These are phyloP conservation scores for Drosophila sturtevanti DNA, from an alignment of 1,140 invertebrate species.

Conservation along the genomic window DNA sequence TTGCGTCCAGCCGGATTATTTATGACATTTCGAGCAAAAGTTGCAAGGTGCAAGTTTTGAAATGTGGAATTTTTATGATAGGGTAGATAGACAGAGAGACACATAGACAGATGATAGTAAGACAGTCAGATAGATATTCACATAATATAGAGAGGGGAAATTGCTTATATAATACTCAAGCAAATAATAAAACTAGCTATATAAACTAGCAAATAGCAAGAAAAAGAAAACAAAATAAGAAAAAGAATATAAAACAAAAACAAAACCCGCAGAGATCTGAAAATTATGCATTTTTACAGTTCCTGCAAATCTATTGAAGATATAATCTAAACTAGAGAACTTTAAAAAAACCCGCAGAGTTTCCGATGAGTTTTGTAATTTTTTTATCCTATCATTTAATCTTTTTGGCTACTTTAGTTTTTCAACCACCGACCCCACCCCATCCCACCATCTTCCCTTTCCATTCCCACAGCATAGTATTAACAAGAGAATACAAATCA, in stretches of 20 bases:
- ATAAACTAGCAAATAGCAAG: slow-evolving; percentile 41
- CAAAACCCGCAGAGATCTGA: neutral
- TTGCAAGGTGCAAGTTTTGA: slow-evolving; percentile 78
- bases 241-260: neutral
- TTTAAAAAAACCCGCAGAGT: neutral
- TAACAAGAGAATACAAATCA: slow-evolving; percentile 1
- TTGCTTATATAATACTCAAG: slow-evolving; percentile 57
- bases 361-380: neutral
- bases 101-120: neutral
- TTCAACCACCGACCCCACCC: neutral
- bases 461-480: too few relatives aligned
- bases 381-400: neutral
- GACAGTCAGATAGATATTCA: neutral
- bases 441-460: neutral
- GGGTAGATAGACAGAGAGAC: slow-evolving; percentile 28
- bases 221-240: slow-evolving; percentile 25
- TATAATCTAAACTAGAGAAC: neutral
- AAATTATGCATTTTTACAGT: neutral
- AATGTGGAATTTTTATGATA: slow-evolving; percentile 75
- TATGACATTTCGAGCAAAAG: slow-evolving; percentile 75
- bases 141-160: neutral
- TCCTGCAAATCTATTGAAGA: neutral
- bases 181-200: slow-evolving; percentile 14
- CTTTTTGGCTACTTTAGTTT: neutral
- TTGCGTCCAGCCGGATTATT: slow-evolving; percentile 55